Evolutionary conservation across 2,888 invertebrate species (phyloP).

Genomic region (Lycia hirtaria): DNA sequence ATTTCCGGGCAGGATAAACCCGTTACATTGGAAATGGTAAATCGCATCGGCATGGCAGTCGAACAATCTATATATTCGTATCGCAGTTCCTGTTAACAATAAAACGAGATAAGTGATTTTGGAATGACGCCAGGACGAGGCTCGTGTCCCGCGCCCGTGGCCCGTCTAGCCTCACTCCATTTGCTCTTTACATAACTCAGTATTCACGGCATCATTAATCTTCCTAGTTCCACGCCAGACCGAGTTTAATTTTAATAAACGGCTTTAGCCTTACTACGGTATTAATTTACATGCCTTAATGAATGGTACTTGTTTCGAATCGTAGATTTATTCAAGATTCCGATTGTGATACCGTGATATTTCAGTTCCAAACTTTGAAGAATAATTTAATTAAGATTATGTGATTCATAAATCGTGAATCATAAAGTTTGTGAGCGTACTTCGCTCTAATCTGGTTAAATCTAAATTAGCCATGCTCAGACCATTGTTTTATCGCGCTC

Average conservation of each 20-base stretch:
- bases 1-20: constrained; percentile 39
- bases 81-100: constrained; percentile 64
- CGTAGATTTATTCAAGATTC: constrained; percentile 56
- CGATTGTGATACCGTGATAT: constrained; percentile 49
- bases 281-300: constrained; percentile 78
- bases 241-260: constrained; percentile 84
- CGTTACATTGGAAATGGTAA: constrained; percentile 45
- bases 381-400: constrained; percentile 37
- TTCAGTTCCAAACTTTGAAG: constrained; percentile 25
- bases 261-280: constrained; percentile 72
- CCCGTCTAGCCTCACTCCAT: constrained; percentile 75
- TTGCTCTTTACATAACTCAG: constrained; percentile 84
- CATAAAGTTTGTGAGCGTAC: constrained; percentile 33
- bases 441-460: constrained; percentile 36
- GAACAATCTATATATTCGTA: constrained; percentile 39
- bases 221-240: constrained; percentile 82
- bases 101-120: constrained; percentile 81
- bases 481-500: constrained; percentile 36
- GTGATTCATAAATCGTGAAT: constrained; percentile 38
- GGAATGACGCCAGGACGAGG: constrained; percentile 80
- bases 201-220: constrained; percentile 84
- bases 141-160: constrained; percentile 32
- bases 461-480: constrained; percentile 41
- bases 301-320: constrained; percentile 64
- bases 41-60: constrained; percentile 52